Evolutionary conservation across 23 tunicate genomes (phyloP).

Genomic region (Halocynthia aurantium): DNA sequence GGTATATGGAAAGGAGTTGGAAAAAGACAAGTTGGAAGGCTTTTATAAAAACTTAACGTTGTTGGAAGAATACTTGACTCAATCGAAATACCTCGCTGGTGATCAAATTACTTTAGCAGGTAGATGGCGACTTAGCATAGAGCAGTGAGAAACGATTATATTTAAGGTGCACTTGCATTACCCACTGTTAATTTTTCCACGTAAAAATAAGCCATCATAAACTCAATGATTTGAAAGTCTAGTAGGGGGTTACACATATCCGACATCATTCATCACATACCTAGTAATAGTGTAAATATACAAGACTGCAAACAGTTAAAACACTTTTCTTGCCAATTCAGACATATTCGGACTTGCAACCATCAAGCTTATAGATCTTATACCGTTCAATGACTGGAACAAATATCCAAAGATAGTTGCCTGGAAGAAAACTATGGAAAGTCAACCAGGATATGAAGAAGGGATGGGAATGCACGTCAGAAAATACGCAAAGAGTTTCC

Average conservation of each 20-base stretch:
- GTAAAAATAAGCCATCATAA: no score
- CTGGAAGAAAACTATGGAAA: conserved; percentile 15
- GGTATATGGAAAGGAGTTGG: not conserved
- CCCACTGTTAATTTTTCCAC: no score
- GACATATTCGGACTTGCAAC: conserved; percentile 15
- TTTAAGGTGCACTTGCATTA: no score
- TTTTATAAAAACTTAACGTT: not conserved
- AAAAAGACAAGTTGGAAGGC: not conserved
- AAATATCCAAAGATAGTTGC: conserved; percentile 3
- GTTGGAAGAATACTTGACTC: not conserved
- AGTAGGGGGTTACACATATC: no score
- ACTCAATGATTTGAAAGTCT: no score
- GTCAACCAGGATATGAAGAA: conserved; percentile 14
- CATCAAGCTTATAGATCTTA: not conserved
- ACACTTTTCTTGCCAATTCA: not conserved
- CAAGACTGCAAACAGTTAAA: not conserved
- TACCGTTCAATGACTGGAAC: conserved; percentile 5
- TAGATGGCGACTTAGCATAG: not conserved
- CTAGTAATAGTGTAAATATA: not conserved
- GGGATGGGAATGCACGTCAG: conserved; percentile 10
- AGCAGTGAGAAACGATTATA: no score
- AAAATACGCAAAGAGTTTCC: not conserved
- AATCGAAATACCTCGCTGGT: not conserved
- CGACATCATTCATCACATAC: no score
- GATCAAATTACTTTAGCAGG: conserved; percentile 4